phyloP scores from a whole-genome alignment of 2,888 invertebrate species.

The Tetheella fluctuosa region DNA sequence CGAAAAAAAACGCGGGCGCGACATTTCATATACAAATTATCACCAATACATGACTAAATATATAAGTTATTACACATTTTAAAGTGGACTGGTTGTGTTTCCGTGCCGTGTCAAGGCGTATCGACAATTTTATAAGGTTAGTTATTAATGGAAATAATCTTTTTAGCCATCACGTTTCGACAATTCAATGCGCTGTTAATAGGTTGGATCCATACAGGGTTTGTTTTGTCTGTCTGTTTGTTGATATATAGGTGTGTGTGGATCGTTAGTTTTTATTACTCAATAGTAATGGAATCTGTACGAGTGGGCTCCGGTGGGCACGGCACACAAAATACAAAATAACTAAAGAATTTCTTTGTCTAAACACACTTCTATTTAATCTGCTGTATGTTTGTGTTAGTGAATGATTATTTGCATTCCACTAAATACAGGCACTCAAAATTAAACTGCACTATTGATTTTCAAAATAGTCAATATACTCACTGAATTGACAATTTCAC shows the following conservation, averaged over 20 bases:
- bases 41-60: constrained; percentile 19
- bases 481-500: neutral
- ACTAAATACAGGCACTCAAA: neutral
- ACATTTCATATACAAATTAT: constrained; percentile 21
- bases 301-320: constrained; percentile 18
- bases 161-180: constrained; percentile 68
- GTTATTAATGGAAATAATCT: constrained; percentile 58
- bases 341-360: constrained; percentile 59
- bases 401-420: constrained; percentile 17
- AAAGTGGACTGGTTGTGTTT: constrained; percentile 6
- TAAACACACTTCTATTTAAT: constrained; percentile 51
- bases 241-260: constrained; percentile 45
- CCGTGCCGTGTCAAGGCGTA: neutral
- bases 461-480: neutral
- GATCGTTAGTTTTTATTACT: constrained; percentile 62
- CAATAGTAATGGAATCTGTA: constrained; percentile 45
- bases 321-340: constrained; percentile 48
- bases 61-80: constrained; percentile 3
- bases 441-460: neutral
- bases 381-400: constrained; percentile 31
- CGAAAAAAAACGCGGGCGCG: constrained; percentile 34
- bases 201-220: constrained; percentile 60
- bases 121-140: constrained; percentile 45
- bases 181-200: constrained; percentile 68
- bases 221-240: constrained; percentile 61